Evolutionary conservation across 2,113 vertebrate species (phyloP).

Genomic region (Ornithorhynchus anatinus): DNA sequence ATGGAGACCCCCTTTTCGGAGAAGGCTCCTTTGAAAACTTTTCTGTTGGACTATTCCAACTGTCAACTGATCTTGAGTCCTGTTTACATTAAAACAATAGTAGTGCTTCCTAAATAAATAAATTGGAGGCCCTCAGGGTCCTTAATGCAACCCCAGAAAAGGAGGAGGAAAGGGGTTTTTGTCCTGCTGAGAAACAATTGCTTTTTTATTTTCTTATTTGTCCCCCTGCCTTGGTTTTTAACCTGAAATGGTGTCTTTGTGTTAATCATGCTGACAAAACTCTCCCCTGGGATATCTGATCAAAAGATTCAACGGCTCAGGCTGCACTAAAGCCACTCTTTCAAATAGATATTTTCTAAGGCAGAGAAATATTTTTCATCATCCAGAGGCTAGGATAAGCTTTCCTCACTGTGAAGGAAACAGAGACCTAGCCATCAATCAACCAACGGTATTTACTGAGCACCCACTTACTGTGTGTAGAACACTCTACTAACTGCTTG

Average conservation of each 20-base stretch:
- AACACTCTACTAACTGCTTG: no score
- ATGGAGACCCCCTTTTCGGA: slow-evolving; percentile 68
- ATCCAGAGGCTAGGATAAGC: slow-evolving; percentile 9
- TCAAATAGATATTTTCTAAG: slow-evolving; percentile 37
- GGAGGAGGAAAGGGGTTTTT: slow-evolving; percentile 41
- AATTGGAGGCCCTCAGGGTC: slow-evolving; percentile 40
- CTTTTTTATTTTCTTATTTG: slow-evolving; percentile 43
- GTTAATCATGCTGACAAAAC: slow-evolving; percentile 33
- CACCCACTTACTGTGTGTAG: no score
- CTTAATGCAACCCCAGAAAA: slow-evolving; percentile 47
- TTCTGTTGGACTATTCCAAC: slow-evolving; percentile 61
- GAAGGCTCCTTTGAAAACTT: slow-evolving; percentile 69
- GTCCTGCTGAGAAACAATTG: slow-evolving; percentile 37
- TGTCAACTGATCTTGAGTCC: slow-evolving; percentile 70
- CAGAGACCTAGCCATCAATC: no score
- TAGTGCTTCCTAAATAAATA: slow-evolving; percentile 72
- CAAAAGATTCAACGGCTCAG: slow-evolving; percentile 43
- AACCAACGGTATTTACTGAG: no score
- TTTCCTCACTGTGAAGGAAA: slow-evolving; percentile 42
- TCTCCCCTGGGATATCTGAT: slow-evolving; percentile 22
- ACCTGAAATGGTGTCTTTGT: slow-evolving; percentile 44
- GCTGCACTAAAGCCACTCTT: slow-evolving; percentile 40
- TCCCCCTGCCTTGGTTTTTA: slow-evolving; percentile 7
- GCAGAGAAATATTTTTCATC: slow-evolving; percentile 31
- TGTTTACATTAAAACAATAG: slow-evolving; percentile 77